Percentiles rank a stretch among this genome's conserved stretches.
These are phyloP conservation scores for Calameuta filiformis DNA, from an alignment of 2,888 invertebrate species.

Conservation along the genomic window DNA sequence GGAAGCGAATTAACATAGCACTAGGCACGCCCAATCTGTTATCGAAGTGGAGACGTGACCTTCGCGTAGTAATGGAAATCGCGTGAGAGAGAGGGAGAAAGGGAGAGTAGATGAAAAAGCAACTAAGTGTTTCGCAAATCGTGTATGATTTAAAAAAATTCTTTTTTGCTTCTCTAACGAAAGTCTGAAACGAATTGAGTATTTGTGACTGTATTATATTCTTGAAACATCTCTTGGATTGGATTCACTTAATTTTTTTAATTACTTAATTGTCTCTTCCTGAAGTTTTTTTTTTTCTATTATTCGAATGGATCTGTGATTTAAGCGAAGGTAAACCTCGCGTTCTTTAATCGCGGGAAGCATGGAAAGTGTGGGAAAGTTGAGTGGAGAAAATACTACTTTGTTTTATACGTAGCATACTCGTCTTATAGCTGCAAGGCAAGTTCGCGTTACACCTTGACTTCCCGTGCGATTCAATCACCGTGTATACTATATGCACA, in stretches of 20 bases:
- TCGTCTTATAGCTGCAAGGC: slow-evolving; percentile 4
- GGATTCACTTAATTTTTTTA: background rate
- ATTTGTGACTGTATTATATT: background rate
- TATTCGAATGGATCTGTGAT: background rate
- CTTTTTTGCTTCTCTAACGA: background rate
- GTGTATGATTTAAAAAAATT: no score
- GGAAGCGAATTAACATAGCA: no score
- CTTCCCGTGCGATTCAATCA: slow-evolving; percentile 10
- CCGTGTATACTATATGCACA: slow-evolving; percentile 7
- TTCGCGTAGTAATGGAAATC: no score
- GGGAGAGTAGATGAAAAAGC: background rate
- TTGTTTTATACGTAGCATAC: slow-evolving; percentile 28
- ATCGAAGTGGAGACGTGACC: no score
- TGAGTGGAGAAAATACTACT: slow-evolving; percentile 57
- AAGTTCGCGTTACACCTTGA: slow-evolving; percentile 20
- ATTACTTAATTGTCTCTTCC: background rate
- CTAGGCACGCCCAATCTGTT: no score
- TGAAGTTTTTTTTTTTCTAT: background rate
- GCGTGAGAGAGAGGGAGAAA: background rate
- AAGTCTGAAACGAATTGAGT: background rate
- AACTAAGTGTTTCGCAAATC: background rate
- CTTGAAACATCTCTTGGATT: background rate
- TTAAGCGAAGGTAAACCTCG: background rate
- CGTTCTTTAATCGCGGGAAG: slow-evolving; percentile 17
- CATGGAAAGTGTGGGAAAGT: slow-evolving; percentile 65